These are phyloP conservation scores for Troides oblongomaculatus DNA, from an alignment of 2,888 invertebrate species.

Conservation along the genomic window DNA sequence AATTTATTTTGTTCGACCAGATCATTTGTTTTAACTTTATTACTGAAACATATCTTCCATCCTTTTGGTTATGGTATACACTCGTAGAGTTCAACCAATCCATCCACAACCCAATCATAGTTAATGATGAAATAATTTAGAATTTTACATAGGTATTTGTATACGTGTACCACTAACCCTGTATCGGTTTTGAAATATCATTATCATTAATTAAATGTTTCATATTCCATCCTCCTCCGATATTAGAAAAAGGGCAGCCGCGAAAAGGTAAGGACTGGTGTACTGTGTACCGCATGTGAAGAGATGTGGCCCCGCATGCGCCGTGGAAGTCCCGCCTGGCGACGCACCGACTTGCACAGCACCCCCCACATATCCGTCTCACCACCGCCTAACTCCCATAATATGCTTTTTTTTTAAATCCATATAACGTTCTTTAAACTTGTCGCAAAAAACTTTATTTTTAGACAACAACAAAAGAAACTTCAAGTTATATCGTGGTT, in stretches of 20 bases:
- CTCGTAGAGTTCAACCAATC: not conserved
- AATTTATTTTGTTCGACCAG: not conserved
- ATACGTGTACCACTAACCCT: not conserved
- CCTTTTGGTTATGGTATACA: not conserved
- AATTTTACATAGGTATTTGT: not conserved
- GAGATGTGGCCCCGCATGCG: slow-evolving; percentile 71
- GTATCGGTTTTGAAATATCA: slow-evolving; percentile 47
- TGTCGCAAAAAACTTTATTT: not conserved
- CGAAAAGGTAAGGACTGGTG: slow-evolving; percentile 87
- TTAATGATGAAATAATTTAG: not conserved
- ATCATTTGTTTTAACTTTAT: not conserved
- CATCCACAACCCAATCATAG: slow-evolving; percentile 1
- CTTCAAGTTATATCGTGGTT: not conserved
- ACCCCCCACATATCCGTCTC: slow-evolving; percentile 30
- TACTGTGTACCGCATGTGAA: slow-evolving; percentile 69
- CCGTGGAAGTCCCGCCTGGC: slow-evolving; percentile 55
- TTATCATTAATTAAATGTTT: slow-evolving; percentile 77
- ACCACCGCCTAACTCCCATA: slow-evolving; percentile 40
- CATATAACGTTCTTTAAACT: slow-evolving; percentile 1
- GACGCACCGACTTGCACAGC: slow-evolving; percentile 32
- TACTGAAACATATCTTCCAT: not conserved
- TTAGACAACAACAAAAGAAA: not conserved
- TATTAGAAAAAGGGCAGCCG: slow-evolving; percentile 92
- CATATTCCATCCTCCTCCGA: slow-evolving; percentile 77
- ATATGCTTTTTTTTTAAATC: slow-evolving; percentile 59